These are phyloP conservation scores for Drosophila subpulchrella DNA, from an alignment of 1,140 invertebrate genomes.

Conservation along the genomic window DNA sequence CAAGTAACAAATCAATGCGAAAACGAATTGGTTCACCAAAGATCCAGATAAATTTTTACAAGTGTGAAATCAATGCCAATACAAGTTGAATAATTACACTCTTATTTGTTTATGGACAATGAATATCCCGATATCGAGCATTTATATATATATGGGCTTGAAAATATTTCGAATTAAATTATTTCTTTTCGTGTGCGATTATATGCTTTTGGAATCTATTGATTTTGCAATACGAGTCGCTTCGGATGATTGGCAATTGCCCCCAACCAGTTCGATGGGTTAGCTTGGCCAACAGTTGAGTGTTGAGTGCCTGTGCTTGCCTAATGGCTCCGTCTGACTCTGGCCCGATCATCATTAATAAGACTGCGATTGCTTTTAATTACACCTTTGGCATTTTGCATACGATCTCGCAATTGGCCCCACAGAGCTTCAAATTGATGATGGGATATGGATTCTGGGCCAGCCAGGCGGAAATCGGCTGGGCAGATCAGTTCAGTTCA, in stretches of 20 bases:
- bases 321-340: slow-evolving; percentile 65
- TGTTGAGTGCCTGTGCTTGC: slow-evolving; percentile 4
- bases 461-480: slow-evolving; percentile 49
- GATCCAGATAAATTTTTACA: too few relatives aligned
- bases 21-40: too few relatives aligned
- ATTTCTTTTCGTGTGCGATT: slow-evolving; percentile 20
- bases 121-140: background rate
- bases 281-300: slow-evolving; percentile 42
- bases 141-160: background rate
- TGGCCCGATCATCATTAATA: slow-evolving; percentile 72
- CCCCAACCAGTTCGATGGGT: slow-evolving; percentile 67
- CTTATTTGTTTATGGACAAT: background rate
- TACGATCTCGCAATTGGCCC: slow-evolving; percentile 9
- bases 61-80: too few relatives aligned
- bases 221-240: slow-evolving; percentile 54
- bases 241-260: slow-evolving; percentile 64
- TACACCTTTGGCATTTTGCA: slow-evolving; percentile 81
- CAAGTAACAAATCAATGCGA: too few relatives aligned
- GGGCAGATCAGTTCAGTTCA: slow-evolving; percentile 3
- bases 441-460: slow-evolving; percentile 5
- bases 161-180: slow-evolving; percentile 2
- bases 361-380: slow-evolving; percentile 66
- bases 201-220: slow-evolving; percentile 44
- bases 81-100: background rate
- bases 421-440: background rate